phyloP scores from a whole-genome alignment of 2,797 vertebrate species.

The Syngnathus acus region DNA sequence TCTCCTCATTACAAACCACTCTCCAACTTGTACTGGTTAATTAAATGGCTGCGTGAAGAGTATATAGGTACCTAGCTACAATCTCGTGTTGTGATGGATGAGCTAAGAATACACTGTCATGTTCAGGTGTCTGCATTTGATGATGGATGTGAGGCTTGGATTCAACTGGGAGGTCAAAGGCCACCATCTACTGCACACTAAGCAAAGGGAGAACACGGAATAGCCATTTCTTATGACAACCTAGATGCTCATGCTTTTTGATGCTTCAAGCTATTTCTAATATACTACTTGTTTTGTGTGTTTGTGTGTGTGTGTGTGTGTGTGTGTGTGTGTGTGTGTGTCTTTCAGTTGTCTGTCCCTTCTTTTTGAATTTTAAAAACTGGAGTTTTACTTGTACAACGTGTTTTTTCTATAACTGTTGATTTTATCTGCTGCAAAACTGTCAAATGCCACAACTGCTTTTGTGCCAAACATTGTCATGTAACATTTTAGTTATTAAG shows the following conservation, averaged over 20 bases:
- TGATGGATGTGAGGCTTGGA: slow-evolving; percentile 53
- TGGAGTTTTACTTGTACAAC: neutral
- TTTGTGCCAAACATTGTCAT: too few relatives aligned
- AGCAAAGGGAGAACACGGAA: slow-evolving; percentile 54
- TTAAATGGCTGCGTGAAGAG: slow-evolving; percentile 17
- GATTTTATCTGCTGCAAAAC: too few relatives aligned
- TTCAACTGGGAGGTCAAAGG: slow-evolving; percentile 52
- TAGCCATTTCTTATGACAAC: slow-evolving; percentile 59
- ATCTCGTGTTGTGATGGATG: slow-evolving; percentile 49
- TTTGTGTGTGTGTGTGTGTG: neutral
- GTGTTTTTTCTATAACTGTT: too few relatives aligned
- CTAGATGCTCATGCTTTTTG: slow-evolving; percentile 48
- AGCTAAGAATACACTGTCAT: slow-evolving; percentile 53
- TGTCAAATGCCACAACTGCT: too few relatives aligned
- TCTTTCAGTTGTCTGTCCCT: slow-evolving; percentile 19
- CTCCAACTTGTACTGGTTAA: slow-evolving; percentile 12
- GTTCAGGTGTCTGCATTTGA: slow-evolving; percentile 47
- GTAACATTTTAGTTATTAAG: too few relatives aligned
- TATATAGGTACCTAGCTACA: slow-evolving; percentile 14
- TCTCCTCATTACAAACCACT: neutral
- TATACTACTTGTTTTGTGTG: slow-evolving; percentile 9
- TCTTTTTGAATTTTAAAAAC: neutral
- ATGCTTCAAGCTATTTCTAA: neutral
- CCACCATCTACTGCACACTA: slow-evolving; percentile 29
- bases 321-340: neutral